Percentiles rank a stretch among this genome's conserved stretches.
Evolutionary conservation across 2,888 invertebrate species (phyloP).

Genomic region (Liodrosophila aerea): DNA sequence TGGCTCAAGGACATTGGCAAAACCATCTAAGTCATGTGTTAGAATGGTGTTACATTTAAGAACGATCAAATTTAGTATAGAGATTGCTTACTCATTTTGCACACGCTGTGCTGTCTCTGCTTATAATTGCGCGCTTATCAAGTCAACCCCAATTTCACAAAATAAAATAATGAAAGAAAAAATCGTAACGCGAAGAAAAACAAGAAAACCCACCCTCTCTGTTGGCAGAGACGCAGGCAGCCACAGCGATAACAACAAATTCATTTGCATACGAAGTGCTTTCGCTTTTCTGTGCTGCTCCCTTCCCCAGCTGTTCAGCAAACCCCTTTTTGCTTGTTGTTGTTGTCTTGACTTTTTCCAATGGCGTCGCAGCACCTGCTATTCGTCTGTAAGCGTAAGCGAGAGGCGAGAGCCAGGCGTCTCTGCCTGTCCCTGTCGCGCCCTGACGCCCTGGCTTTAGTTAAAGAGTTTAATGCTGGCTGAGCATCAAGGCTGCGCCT

Average conservation of each 20-base stretch:
- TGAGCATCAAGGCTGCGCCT: conserved; percentile 36
- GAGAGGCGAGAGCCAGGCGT: conserved; percentile 9
- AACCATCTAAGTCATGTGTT: too few species aligned
- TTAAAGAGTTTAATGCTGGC: conserved; percentile 73
- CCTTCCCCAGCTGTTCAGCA: background rate
- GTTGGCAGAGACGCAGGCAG: conserved; percentile 34
- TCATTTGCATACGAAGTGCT: conserved; percentile 77
- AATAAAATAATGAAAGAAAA: too few species aligned
- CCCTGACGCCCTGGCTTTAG: conserved; percentile 43
- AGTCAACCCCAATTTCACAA: background rate
- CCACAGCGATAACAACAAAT: conserved; percentile 65
- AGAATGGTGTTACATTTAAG: too few species aligned
- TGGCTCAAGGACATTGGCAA: conserved; percentile 51
- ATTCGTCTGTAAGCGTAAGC: conserved; percentile 20
- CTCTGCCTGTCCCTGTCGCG: conserved; percentile 20
- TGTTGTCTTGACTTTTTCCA: conserved; percentile 49
- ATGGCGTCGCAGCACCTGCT: conserved; percentile 71
- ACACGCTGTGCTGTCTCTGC: too few species aligned
- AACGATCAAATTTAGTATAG: too few species aligned
- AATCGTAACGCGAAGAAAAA: conserved; percentile 1
- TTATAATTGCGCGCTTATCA: too few species aligned
- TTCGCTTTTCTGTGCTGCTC: conserved; percentile 55
- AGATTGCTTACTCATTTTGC: too few species aligned
- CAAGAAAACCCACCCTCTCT: conserved; percentile 63
- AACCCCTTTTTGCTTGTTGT: conserved; percentile 25